Evolutionary conservation across 2,888 invertebrate genomes (phyloP).

Genomic region (Aelia acuminata): DNA sequence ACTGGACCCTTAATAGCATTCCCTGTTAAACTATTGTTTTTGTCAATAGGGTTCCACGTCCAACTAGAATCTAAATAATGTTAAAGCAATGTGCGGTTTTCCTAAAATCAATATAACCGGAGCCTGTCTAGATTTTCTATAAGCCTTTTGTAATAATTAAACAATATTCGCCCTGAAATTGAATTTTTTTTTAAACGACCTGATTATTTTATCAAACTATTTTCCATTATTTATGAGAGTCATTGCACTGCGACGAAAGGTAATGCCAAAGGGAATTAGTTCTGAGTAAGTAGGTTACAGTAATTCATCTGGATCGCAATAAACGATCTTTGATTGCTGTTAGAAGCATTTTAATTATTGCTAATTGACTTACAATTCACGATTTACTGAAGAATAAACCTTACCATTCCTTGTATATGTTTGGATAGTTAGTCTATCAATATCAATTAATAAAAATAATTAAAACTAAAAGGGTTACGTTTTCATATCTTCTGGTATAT

Average conservation of each 20-base stretch:
- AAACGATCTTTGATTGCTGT: background rate
- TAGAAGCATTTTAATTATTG: conserved; percentile 19
- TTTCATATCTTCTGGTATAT: no score
- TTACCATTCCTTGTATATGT: background rate
- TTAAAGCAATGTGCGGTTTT: no score
- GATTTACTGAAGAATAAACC: background rate
- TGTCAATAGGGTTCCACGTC: no score
- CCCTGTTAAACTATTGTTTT: no score
- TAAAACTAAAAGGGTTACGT: no score
- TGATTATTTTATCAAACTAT: no score
- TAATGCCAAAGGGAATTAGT: background rate
- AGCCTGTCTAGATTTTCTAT: no score
- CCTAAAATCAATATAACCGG: no score
- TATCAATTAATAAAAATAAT: no score
- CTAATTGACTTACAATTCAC: conserved; percentile 10
- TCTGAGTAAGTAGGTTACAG: background rate
- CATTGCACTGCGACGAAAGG: background rate
- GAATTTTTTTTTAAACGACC: background rate
- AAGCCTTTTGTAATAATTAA: background rate
- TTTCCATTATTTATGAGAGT: background rate
- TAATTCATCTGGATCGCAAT: background rate
- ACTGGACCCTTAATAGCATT: no score
- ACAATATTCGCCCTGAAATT: background rate
- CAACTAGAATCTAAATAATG: no score
- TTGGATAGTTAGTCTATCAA: background rate